Evolutionary conservation across 2,888 invertebrate genomes (phyloP), one percentile per base, ranked within the genome.

Genomic region (Odontomyia ornata): DNA sequence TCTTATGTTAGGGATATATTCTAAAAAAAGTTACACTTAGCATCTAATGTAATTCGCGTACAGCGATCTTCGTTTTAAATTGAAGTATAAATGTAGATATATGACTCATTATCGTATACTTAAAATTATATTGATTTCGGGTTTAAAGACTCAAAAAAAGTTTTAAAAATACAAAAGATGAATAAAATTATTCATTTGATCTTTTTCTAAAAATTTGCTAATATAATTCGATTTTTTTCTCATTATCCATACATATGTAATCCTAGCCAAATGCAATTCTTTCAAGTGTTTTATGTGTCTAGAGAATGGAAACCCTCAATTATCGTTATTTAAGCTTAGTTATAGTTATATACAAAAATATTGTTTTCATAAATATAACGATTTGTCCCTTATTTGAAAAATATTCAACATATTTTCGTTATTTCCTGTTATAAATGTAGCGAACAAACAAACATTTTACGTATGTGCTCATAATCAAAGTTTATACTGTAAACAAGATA

Each of bases 361-460:
- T 60, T 36, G 36, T 36, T 60, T 43, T 69, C 46, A 23, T 69
- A 69, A 69, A 69, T 69, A 69, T 47, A 69, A 69, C 47, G 25
- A 25, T 69, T 69, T 25, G 47, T 46, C 21, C 46, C 69, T 69
- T 69, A 69, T 5, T 5, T 65, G 65, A 69, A 69, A 69, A 69
- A 69, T 69, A 69, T 47, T 21, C 69, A 65, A 69, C 46, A 47
- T 25, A 69, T 69, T 46, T 5, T 69, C 30, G n/a, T 23, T 69
- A 69, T 69, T 69, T 65, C 18, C 52, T 18, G 15, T 52, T n/a
- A 25, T 25, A 69, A 69, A 69, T 69, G 69, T 69, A 60, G 25
- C 46, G 69, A 69, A 69, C 69, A 69, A 69, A 69, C 69, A 47
- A 69, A 47, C 47, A 46, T 69, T 47, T 69, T 64, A 28, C 64